Evolutionary conservation across 2,113 vertebrate genomes (phyloP), one percentile per base, ranked within the genome.

Genomic region (Felis chaus): DNA sequence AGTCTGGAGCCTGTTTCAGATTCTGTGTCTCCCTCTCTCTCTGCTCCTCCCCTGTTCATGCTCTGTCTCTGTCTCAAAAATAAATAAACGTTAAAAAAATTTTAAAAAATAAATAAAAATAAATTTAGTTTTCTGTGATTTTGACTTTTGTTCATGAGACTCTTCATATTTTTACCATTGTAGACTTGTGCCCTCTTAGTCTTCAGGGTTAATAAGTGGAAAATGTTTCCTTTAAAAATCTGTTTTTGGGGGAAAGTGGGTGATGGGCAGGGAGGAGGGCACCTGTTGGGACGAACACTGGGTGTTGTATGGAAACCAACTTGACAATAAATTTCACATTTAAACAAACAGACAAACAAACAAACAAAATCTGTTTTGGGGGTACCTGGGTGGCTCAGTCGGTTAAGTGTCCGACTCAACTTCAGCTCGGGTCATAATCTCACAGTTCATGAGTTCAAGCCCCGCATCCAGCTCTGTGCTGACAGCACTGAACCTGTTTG

Each of bases 141-240:
- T 94, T 94, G 80, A 87, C 73, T 90, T 95, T 89, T 73, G 79
- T 81, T 82, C 69, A 85, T 61, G 5, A 89, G 65, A 31, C 57
- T 74, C 48, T 71, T 74, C 29, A 74, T 48, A 91, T 76, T 94
- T 79, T 61, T 90, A 68, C 15, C 16, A 71, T 61, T 31, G 31
- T 66, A 87, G 21, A 71, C 78, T 57, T 94, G 36, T 41, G 8
- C 18, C 85, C 7, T 76, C 53, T 89, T 71, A 90, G 79, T 63
- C 23, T 94, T 94, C 63, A 71, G 61, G 13, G 23, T 93, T 50
- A 88, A 39, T 36, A 87, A 90, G 19, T 48, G 25, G 92, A 96
- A 96, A 88, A 94, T 39, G 12, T 21, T 83, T 84, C 69, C 63
- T 96, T 78, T 55, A 90, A 96, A 74, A 88, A 50, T 12, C 27